phyloP scores from a whole-genome alignment of 2,888 invertebrate species.

The Strigamia maritima region DNA sequence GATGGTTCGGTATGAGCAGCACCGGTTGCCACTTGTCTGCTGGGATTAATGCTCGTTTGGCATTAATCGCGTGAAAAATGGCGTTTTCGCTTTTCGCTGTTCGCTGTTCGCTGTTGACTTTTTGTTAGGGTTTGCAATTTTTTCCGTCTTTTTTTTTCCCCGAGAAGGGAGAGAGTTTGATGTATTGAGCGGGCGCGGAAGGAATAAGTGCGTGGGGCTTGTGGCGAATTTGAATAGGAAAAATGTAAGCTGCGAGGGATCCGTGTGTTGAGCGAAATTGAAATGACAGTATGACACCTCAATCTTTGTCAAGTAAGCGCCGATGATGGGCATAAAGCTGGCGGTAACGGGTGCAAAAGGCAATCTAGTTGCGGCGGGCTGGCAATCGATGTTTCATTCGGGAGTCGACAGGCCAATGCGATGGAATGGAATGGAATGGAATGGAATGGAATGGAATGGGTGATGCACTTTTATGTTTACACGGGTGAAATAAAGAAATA shows the following conservation, averaged over 20 bases:
- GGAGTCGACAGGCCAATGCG: conserved; percentile 17
- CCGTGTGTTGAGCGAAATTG: conserved; percentile 16
- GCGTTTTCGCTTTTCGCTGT: no score
- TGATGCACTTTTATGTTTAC: neutral
- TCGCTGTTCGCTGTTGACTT: conserved; percentile 8
- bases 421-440: no score
- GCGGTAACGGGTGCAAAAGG: conserved; percentile 17
- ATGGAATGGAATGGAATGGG: no score
- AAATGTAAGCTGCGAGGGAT: conserved; percentile 22
- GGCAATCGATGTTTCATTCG: conserved; percentile 27
- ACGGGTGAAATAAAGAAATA: neutral
- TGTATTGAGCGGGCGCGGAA: neutral
- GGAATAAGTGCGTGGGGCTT: neutral
- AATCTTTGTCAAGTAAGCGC: conserved; percentile 32
- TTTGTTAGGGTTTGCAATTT: neutral
- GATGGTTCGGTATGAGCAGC: no score
- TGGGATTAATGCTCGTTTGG: conserved; percentile 11
- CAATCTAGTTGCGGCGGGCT: conserved; percentile 22
- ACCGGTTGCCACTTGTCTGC: no score
- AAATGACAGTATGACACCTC: conserved; percentile 32
- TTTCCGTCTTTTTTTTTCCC: neutral
- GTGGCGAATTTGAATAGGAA: conserved; percentile 28
- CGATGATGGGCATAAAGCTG: conserved; percentile 33
- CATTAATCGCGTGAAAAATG: conserved; percentile 34
- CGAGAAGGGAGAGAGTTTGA: no score